These are phyloP conservation scores for Berghia stephanieae DNA, from an alignment of 1,140 invertebrate genomes.

Conservation along the genomic window DNA sequence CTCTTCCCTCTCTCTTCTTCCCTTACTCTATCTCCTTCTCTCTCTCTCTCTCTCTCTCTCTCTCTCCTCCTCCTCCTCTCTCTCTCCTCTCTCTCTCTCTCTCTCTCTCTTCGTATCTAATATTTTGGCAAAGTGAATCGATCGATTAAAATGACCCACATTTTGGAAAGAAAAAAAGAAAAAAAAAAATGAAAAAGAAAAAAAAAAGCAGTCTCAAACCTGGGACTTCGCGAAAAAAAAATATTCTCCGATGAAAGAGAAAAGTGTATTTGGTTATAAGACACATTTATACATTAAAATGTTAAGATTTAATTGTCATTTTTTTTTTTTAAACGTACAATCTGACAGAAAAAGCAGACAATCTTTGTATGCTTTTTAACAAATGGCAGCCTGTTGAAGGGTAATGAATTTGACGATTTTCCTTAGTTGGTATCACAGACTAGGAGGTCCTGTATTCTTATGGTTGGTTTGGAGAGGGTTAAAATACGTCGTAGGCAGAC, in stretches of 20 bases:
- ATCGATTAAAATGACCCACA: not conserved
- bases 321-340: no score
- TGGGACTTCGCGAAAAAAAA: not conserved
- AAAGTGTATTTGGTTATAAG: not conserved
- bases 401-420: no score
- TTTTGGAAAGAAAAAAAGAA: not conserved
- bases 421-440: no score
- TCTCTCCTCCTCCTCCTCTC: not conserved
- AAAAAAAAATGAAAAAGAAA: no score
- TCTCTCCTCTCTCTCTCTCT: slow-evolving; percentile 28
- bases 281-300: not conserved
- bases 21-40: slow-evolving; percentile 9
- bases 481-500: no score
- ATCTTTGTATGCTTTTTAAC: no score
- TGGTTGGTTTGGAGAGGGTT: no score
- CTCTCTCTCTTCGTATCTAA: slow-evolving; percentile 16
- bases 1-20: not conserved
- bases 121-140: slow-evolving; percentile 5
- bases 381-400: no score
- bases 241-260: not conserved
- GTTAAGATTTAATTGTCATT: no score
- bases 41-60: not conserved
- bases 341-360: no score
- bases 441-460: no score
- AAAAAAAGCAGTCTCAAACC: not conserved